Evolutionary conservation across 1,140 invertebrate species (phyloP).

Genomic region (Caerostris darwini): DNA sequence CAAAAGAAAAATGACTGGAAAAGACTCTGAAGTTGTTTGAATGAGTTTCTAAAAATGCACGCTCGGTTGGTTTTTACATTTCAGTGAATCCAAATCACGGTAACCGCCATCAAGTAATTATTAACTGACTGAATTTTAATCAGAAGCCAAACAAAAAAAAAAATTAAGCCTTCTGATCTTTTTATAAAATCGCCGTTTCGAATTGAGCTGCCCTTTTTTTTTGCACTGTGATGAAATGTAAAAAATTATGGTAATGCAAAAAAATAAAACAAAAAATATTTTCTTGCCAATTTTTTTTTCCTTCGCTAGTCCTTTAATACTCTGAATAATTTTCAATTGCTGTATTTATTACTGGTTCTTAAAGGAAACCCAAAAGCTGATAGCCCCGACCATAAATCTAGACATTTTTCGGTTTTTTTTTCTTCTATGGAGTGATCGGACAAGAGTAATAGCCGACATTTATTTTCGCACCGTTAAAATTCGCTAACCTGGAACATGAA

Average conservation of each 20-base stretch:
- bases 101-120: background rate
- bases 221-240: background rate
- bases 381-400: background rate
- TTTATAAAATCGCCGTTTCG: background rate
- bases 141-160: background rate
- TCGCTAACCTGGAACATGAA: no score
- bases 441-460: no score
- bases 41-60: background rate
- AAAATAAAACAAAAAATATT: background rate
- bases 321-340: constrained; percentile 36
- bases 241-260: background rate
- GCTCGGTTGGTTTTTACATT: background rate
- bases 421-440: background rate
- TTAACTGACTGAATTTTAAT: background rate
- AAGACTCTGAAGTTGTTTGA: background rate
- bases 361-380: background rate
- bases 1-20: background rate
- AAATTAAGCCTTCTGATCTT: background rate
- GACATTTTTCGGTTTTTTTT: background rate
- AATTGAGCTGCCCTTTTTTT: background rate
- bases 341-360: constrained; percentile 10
- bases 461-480: no score
- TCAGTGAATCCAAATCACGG: background rate
- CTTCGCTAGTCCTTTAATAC: background rate
- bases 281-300: background rate